phyloP scores from a whole-genome alignment of 1,140 invertebrate genomes.

The Odontomachus brunneus region DNA sequence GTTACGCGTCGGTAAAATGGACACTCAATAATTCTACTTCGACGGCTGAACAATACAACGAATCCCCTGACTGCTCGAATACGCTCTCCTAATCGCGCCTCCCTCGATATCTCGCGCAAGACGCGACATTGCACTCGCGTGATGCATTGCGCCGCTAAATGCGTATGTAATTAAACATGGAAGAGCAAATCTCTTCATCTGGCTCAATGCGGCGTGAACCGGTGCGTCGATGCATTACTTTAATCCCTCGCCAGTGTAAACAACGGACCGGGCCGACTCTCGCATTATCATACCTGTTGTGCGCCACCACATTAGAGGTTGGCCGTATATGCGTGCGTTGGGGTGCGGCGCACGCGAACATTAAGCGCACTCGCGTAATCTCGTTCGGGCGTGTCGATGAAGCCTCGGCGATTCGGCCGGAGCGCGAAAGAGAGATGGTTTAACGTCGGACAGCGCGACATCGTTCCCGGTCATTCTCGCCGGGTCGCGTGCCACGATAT shows the following conservation, averaged over 20 bases:
- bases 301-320: slow-evolving; percentile 31
- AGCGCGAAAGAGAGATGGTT: slow-evolving; percentile 8
- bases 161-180: slow-evolving; percentile 69
- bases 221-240: slow-evolving; percentile 73
- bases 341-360: slow-evolving; percentile 19
- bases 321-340: not conserved
- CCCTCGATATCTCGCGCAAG: not conserved
- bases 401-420: slow-evolving; percentile 17
- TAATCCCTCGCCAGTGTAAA: slow-evolving; percentile 70
- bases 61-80: no score
- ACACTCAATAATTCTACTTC: no score
- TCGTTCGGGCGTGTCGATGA: slow-evolving; percentile 15
- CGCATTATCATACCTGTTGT: slow-evolving; percentile 74
- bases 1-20: no score
- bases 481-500: not conserved
- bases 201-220: slow-evolving; percentile 64
- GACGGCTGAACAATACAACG: not conserved
- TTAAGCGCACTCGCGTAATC: slow-evolving; percentile 65
- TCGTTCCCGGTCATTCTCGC: not conserved
- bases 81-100: not conserved
- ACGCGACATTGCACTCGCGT: not conserved
- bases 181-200: slow-evolving; percentile 71
- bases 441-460: not conserved
- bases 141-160: slow-evolving; percentile 64
- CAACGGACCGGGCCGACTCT: slow-evolving; percentile 41